Evolutionary conservation across 2,888 invertebrate genomes (phyloP).

Genomic region (Cynaeus angustus): DNA sequence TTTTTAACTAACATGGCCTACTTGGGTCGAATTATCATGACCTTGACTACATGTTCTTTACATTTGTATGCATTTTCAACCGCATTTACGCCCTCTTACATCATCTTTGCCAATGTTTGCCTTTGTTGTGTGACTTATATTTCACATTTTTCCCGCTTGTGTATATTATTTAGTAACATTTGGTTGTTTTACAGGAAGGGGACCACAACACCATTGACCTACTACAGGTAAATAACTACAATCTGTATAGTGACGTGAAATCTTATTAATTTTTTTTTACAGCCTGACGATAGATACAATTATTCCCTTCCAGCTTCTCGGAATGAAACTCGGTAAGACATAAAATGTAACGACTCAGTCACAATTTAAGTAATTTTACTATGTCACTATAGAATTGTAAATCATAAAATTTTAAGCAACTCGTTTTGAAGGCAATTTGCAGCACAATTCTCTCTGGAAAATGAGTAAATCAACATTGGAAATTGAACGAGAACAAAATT

Average conservation of each 20-base stretch:
- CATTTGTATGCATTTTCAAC: conserved; percentile 24
- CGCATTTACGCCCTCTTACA: conserved; percentile 29
- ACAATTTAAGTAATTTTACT: too few relatives aligned
- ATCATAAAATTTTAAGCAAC: too few relatives aligned
- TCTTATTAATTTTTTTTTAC: conserved; percentile 8
- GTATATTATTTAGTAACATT: conserved; percentile 25
- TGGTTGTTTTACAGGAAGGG: conserved; percentile 25
- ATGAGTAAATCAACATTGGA: too few relatives aligned
- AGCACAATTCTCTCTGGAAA: too few relatives aligned
- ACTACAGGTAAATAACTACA: conserved; percentile 10
- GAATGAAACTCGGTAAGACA: too few relatives aligned
- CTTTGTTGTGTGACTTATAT: conserved; percentile 5
- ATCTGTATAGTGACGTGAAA: too few relatives aligned
- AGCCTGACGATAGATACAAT: conserved; percentile 13
- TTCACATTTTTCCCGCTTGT: conserved; percentile 1
- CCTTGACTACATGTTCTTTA: conserved; percentile 12
- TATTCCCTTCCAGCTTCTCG: not conserved
- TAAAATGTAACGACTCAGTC: too few relatives aligned
- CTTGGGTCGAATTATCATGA: conserved; percentile 6
- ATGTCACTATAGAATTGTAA: too few relatives aligned
- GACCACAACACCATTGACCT: conserved; percentile 14
- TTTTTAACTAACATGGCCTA: conserved; percentile 39
- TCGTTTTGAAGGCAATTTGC: too few relatives aligned
- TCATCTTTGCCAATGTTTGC: conserved; percentile 31
- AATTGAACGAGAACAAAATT: too few relatives aligned